Conservation (phyloP, 2,113 vertebrate genomes). For the Phyllostomus discolor region DNA sequence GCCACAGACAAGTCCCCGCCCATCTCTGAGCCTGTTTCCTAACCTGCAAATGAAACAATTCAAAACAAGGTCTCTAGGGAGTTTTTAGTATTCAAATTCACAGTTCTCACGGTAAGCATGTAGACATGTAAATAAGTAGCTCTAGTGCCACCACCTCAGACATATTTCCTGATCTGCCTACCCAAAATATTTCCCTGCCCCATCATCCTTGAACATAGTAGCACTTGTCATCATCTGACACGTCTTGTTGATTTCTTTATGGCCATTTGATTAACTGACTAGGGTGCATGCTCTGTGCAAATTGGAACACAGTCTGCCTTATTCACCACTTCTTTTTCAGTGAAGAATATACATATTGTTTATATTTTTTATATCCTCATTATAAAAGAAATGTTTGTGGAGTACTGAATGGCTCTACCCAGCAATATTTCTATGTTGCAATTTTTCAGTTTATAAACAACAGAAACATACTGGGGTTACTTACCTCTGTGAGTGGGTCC, state of each 20-base stretch:
- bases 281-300: background rate
- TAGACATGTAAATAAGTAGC: too few species aligned
- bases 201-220: background rate
- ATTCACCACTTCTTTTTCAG: background rate
- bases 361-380: background rate
- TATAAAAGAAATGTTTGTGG: background rate
- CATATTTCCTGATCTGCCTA: background rate
- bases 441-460: background rate
- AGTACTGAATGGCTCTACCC: background rate
- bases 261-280: background rate
- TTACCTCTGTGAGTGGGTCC: background rate
- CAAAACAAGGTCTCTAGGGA: background rate
- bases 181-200: background rate
- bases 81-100: background rate
- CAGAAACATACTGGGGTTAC: background rate
- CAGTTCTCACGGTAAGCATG: background rate
- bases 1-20: background rate
- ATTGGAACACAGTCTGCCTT: background rate
- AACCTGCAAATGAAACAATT: background rate
- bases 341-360: background rate
- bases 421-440: background rate
- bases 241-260: background rate
- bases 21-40: background rate
- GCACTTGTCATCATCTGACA: background rate
- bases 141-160: background rate